A percentile compares a stretch with the other conserved stretches of the same genome.
Evolutionary conservation across 2,888 invertebrate genomes (phyloP).

Genomic region (Bedellia somnulentella): DNA sequence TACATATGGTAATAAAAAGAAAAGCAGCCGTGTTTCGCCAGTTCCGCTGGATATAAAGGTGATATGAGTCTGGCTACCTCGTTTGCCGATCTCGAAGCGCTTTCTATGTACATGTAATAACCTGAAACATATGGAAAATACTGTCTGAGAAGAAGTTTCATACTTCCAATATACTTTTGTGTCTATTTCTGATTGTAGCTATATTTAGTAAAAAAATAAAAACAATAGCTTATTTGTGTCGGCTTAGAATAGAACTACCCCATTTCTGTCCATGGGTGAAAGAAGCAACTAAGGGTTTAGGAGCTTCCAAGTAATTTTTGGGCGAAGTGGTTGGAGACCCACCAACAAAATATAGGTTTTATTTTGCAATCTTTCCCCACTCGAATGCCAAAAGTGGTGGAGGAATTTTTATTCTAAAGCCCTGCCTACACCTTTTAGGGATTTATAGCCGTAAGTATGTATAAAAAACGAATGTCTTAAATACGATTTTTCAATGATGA

Average conservation of each 20-base stretch:
- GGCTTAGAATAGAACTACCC: no score
- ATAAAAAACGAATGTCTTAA: no score
- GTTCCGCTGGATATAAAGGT: constrained; percentile 61
- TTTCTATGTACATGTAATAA: constrained; percentile 83
- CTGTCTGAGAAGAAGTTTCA: background rate
- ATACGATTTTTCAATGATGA: no score
- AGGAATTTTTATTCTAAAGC: no score
- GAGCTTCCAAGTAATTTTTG: no score
- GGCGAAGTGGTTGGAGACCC: no score
- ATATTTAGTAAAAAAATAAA: background rate
- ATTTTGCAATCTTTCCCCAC: no score
- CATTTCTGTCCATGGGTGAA: no score
- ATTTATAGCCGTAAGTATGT: no score
- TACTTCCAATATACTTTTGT: background rate
- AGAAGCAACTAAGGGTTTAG: no score
- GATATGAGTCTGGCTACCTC: constrained; percentile 74
- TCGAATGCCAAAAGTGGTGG: no score
- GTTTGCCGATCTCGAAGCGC: constrained; percentile 64
- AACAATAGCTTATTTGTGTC: background rate
- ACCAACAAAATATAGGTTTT: background rate
- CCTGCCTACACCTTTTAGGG: no score
- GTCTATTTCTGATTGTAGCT: background rate
- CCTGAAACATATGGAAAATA: constrained; percentile 49
- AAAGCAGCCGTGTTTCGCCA: constrained; percentile 60
- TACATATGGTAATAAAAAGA: constrained; percentile 81